Percentiles rank a stretch among this genome's conserved stretches.
Evolutionary conservation across 2,888 invertebrate species (phyloP).

Genomic region (Drosophila phalerata): DNA sequence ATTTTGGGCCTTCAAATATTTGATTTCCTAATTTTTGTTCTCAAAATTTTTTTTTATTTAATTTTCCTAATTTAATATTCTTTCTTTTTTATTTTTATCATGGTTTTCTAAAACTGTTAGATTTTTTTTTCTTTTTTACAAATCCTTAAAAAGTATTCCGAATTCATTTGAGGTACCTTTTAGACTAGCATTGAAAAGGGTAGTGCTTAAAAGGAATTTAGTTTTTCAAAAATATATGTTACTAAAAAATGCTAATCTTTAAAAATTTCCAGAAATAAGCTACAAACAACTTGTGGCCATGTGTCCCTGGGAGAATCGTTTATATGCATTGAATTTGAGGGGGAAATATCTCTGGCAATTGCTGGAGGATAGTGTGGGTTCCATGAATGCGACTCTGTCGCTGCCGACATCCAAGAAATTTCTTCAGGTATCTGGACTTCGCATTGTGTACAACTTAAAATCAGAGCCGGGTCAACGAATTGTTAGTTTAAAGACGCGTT

Average conservation of each 20-base stretch:
- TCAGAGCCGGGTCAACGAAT: slow-evolving; percentile 87
- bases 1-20: too few species aligned
- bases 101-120: too few species aligned
- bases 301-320: slow-evolving; percentile 91
- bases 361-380: slow-evolving; percentile 87
- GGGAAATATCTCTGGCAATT: slow-evolving; percentile 89
- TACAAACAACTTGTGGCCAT: slow-evolving; percentile 89
- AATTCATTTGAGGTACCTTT: too few species aligned
- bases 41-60: too few species aligned
- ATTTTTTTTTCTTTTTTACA: too few species aligned
- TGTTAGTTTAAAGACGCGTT: slow-evolving; percentile 87
- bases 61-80: too few species aligned
- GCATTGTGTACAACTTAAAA: slow-evolving; percentile 87
- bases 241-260: too few species aligned
- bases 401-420: slow-evolving; percentile 66
- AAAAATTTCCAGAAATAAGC: slow-evolving; percentile 88
- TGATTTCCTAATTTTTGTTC: too few species aligned
- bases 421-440: slow-evolving; percentile 87
- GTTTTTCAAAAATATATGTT: neutral
- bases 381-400: slow-evolving; percentile 58
- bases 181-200: too few species aligned
- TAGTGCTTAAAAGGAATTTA: neutral
- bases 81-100: too few species aligned
- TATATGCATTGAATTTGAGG: slow-evolving; percentile 90
- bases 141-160: too few species aligned